Base-by-base conservation (phyloP, 2,113 vertebrate species). In the Procavia capensis region DNA sequence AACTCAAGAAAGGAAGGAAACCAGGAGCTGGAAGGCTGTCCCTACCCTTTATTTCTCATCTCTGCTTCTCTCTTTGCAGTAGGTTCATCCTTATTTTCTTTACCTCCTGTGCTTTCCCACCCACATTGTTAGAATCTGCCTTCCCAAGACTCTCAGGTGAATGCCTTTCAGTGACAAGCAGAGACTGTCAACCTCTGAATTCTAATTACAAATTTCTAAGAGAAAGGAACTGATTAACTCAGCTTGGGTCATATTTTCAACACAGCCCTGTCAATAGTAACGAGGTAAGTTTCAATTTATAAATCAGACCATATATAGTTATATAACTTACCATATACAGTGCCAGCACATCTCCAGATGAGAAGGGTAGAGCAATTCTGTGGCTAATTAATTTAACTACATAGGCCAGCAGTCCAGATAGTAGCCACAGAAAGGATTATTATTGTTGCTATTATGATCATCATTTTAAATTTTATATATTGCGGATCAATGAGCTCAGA, bases 231-330 rank as follows among this genome's bases (percentile, higher is more conserved):
- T 45, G 29, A 88, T 75, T 61, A 7, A 27, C 34, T 96, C 22
- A 94, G 22, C 16, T 74, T 66, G 11, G 7, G 4, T 81, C 16
- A 64, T n/a, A 24, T 63, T 16, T 34, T 93, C 41, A 70, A n/a
- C 45, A 57, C 13, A 83, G 31, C 0, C 43, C 63, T 17, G 59
- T 47, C 45, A 78, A 59, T 45, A n/a, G n/a, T n/a, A n/a, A n/a
- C n/a, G n/a, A n/a, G 20, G 54, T 75, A 34, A 83, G 4, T 29
- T 95, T 74, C 36, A 34, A 78, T 45, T 72, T 70, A 84, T 72
- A 88, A 25, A 64, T 95, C 66, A 97, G 45, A 22, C 16, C 66
- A 78, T 75, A 94, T 66, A 61, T 82, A 63, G 27, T 64, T 70
- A 81, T 76, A 95, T 54, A 43, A 7, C 27, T 61, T 88, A 63